These are phyloP conservation scores for Resseliella maxima DNA, from an alignment of 2,888 invertebrate species.

Conservation along the genomic window DNA sequence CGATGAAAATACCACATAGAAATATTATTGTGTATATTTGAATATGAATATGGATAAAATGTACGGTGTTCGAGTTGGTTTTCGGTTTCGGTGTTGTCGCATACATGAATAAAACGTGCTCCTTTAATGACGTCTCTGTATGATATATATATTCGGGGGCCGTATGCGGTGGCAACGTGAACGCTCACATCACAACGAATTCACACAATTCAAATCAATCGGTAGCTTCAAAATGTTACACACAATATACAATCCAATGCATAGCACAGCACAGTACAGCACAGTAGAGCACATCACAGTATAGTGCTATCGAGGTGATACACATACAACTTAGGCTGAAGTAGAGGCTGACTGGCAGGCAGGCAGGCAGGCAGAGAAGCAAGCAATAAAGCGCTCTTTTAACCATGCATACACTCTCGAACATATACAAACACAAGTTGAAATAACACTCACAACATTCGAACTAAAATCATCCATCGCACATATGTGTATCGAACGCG, in stretches of 20 bases:
- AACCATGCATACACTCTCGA: not conserved
- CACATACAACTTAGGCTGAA: not conserved
- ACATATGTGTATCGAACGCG: not conserved
- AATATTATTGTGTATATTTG: no score
- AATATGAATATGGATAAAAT: not conserved
- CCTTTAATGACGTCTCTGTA: conserved; percentile 49
- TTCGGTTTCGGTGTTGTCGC: not conserved
- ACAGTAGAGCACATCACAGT: not conserved
- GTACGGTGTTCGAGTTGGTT: not conserved
- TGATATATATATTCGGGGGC: not conserved
- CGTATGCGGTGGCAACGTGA: not conserved
- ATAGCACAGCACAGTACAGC: not conserved
- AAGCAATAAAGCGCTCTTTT: no score
- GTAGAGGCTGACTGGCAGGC: not conserved
- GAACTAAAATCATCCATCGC: not conserved
- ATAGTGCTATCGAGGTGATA: not conserved
- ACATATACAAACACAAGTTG: no score
- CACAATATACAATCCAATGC: conserved; percentile 2
- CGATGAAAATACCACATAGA: no score
- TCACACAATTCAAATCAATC: not conserved
- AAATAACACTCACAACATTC: not conserved
- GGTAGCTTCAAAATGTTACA: not conserved
- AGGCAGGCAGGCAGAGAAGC: not conserved
- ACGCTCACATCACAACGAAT: not conserved
- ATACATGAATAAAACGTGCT: not conserved